Base-by-base conservation (phyloP, 2,797 vertebrate genomes). In the Mormyrops boulengeri region DNA sequence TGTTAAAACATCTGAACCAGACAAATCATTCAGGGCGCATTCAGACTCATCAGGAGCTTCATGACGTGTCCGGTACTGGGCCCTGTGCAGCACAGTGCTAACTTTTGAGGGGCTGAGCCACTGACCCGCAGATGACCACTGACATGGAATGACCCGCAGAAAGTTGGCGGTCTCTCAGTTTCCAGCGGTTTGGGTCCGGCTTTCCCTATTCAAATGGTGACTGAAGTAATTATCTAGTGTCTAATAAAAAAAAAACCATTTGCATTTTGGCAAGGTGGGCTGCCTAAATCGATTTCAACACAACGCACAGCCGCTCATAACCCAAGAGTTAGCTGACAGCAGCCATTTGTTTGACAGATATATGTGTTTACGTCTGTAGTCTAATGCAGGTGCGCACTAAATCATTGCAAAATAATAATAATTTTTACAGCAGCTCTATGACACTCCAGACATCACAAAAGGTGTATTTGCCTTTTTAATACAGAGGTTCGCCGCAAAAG, bases 21-120 rank as follows among this genome's bases (percentile, higher is more conserved):
- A 9, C 57, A 62, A 62, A 62, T 62, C 57, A 26, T 26, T 62
- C 8, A 26, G n/a, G 57, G 57, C 7, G 2, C 8, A 62, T 26
- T 62, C 57, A 26, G 57, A 26, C 22, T 62, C 57, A 62, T 26
- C 22, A 26, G 57, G 8, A 26, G 22, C 22, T 26, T 11, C 7
- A 9, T 34, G 26, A 69, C 4, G 26, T 12, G 62, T 69, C 62
- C 26, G 11, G 30, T 34, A 34, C 26, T 34, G 66, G 66, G 26
- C 66, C 66, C 4, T 0, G 26, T 34, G 3, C 26, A 34, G 38
- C 85, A 69, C 19, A 49, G 49, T 82, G 38, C 88, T 90, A 87
- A 90, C 91, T 89, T 91, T 91, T 84, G 34, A 91, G 89, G 26
- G 88, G 89, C 87, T 55, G 88, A 91, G 88, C 44, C 44, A 69